A percentile compares a stretch with the other conserved stretches of the same genome.
phyloP scores from a whole-genome alignment of 2,888 invertebrate species.

The Coenonympha glycerion region DNA sequence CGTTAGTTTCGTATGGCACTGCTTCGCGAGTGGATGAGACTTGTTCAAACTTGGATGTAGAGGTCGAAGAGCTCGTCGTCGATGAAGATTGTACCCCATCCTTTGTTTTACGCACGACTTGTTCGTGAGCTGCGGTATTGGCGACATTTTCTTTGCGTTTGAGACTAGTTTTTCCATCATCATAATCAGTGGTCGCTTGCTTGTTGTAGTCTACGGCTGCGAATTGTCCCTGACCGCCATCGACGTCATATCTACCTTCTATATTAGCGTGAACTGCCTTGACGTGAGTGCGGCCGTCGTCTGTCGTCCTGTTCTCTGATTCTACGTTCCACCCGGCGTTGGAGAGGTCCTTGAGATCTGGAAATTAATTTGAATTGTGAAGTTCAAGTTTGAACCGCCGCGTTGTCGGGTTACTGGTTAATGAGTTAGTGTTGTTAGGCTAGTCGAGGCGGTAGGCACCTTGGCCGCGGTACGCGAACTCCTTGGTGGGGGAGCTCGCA shows the following conservation, averaged over 20 bases:
- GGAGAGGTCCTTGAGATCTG: slow-evolving; percentile 68
- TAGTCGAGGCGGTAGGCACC: slow-evolving; percentile 55
- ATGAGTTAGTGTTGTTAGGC: slow-evolving; percentile 61
- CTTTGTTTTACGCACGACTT: slow-evolving; percentile 56
- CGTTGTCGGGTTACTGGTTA: slow-evolving; percentile 43
- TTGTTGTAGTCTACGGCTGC: slow-evolving; percentile 79
- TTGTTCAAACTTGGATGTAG: slow-evolving; percentile 55
- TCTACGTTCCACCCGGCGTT: slow-evolving; percentile 81
- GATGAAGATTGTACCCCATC: slow-evolving; percentile 58
- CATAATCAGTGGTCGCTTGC: slow-evolving; percentile 66
- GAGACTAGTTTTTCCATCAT: slow-evolving; percentile 60
- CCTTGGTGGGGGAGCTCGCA: slow-evolving; percentile 83
- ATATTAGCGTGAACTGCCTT: slow-evolving; percentile 78
- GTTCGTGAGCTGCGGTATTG: slow-evolving; percentile 56
- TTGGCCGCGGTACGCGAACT: slow-evolving; percentile 70
- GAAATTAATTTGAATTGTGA: slow-evolving; percentile 30
- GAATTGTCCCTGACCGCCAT: slow-evolving; percentile 79
- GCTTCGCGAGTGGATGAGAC: slow-evolving; percentile 54
- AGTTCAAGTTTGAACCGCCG: not conserved
- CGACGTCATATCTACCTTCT: slow-evolving; percentile 78
- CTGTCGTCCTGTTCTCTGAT: slow-evolving; percentile 76
- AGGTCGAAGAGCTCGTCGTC: slow-evolving; percentile 53
- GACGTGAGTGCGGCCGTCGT: slow-evolving; percentile 79
- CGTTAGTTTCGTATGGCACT: slow-evolving; percentile 50
- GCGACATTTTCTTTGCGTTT: slow-evolving; percentile 57